Base-by-base conservation (phyloP, 1,140 invertebrate species). In the Neodiprion pinetum region DNA sequence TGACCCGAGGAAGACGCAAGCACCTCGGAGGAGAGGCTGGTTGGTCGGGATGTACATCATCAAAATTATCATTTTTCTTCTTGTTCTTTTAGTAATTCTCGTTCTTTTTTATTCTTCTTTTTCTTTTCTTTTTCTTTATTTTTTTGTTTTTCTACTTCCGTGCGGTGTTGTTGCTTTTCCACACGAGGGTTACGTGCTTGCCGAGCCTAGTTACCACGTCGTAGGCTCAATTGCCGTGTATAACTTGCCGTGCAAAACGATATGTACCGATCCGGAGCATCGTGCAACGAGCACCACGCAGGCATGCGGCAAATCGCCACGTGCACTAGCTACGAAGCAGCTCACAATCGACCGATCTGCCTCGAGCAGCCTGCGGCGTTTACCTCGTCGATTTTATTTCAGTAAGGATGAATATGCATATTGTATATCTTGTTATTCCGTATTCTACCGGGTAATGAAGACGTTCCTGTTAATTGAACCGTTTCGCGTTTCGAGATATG, bases 1-100 rank as follows among this genome's bases (percentile, higher is more conserved):
- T 48, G 70, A 72, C 79, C 72, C 77, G 81, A 81, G 71, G 77
- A 74, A 77, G 74, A 53, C 77, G 72, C 74, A 76, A 61, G 78
- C 40, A 49, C n/a, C 23, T 61, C 53, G 48, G 67, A 70, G 70
- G 61, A 53, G 21, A 53, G 23, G 75, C 21, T 67, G 70, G 81
- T 78, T 74, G 75, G 75, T 74, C 72, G 67, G 75, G 75, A 61
- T 61, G 40, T 21, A 23, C 40, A 69, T 14, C 40, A 21, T 23
- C 67, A 21, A 23, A 69, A 69, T 69, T 69, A 69, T 69, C 61
- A 65, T 65, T 65, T 14, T 65, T 65, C 17, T 17, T 65, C 61
- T 14, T 14, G 12, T 14, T 65, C 61, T 65, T 65, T 14, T 17
- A 14, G 12, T 14, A 65, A 1, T 65, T 65, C 17, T 65, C 4